phyloP scores from a whole-genome alignment of 2,113 vertebrate species.

The Setophaga kirtlandii region DNA sequence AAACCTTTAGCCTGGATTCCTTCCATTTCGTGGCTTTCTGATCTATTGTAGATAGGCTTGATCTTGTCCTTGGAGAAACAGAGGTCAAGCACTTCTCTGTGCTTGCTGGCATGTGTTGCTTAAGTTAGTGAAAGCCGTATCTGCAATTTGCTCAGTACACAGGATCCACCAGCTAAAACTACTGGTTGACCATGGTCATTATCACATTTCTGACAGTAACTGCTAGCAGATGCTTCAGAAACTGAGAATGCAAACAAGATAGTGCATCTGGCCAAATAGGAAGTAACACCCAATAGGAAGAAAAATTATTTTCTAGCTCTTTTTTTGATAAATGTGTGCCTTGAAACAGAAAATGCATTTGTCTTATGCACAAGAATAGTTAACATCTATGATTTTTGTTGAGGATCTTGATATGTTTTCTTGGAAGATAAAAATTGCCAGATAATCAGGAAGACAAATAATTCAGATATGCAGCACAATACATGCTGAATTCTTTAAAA shows the following conservation, averaged over 20 bases:
- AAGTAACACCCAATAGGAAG: neutral
- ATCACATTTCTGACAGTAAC: slow-evolving; percentile 29
- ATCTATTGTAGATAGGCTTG: neutral
- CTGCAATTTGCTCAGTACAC: neutral
- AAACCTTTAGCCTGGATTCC: slow-evolving; percentile 9
- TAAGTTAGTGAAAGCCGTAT: neutral
- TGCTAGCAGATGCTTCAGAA: slow-evolving; percentile 30
- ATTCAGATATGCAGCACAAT: neutral
- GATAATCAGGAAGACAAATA: neutral
- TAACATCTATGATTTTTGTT: accelerated
- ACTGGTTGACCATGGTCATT: neutral
- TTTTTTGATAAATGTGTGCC: neutral
- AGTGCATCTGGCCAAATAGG: neutral
- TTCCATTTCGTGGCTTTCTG: neutral
- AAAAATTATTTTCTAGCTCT: neutral
- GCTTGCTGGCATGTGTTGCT: neutral
- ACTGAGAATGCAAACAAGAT: neutral
- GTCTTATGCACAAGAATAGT: neutral
- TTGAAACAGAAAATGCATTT: neutral
- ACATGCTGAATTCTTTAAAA: neutral
- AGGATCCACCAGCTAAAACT: slow-evolving; percentile 2
- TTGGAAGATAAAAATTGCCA: neutral
- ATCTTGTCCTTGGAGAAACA: neutral
- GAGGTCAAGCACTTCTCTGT: neutral
- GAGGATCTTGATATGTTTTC: neutral